Evolutionary conservation across 2,888 invertebrate species (phyloP).

Genomic region (Melanostoma scalare): DNA sequence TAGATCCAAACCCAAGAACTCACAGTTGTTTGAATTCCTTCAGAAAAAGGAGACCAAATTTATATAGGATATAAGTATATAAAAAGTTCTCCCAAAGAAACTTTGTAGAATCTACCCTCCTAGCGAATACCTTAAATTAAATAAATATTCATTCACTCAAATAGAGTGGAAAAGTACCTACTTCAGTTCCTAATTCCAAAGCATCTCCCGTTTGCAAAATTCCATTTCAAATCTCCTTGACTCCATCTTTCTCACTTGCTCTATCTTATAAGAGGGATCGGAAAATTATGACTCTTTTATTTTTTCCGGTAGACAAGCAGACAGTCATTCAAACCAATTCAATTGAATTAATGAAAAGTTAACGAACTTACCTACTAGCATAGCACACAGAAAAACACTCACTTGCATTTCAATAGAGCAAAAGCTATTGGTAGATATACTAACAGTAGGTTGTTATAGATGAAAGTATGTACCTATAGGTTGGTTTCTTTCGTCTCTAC

Average conservation of each 20-base stretch:
- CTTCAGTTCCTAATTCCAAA: slow-evolving; percentile 67
- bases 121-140: slow-evolving; percentile 71
- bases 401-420: slow-evolving; percentile 32
- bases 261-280: not conserved
- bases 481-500: not conserved
- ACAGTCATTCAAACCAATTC: slow-evolving; percentile 73
- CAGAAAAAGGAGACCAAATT: not conserved
- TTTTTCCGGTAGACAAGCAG: slow-evolving; percentile 67
- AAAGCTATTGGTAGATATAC: slow-evolving; percentile 4
- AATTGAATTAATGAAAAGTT: slow-evolving; percentile 73
- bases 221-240: slow-evolving; percentile 33
- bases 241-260: slow-evolving; percentile 18
- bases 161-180: slow-evolving; percentile 73
- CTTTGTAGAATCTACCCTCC: slow-evolving; percentile 58
- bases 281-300: slow-evolving; percentile 60
- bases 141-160: slow-evolving; percentile 73
- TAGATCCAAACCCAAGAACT: slow-evolving; percentile 7
- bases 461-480: no score
- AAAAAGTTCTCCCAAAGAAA: slow-evolving; percentile 39
- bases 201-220: slow-evolving; percentile 57
- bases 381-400: slow-evolving; percentile 24
- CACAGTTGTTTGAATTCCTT: slow-evolving; percentile 42
- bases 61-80: no score
- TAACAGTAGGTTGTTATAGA: not conserved
- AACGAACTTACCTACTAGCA: slow-evolving; percentile 60